A percentile compares a stretch with the other conserved stretches of the same genome.
These are phyloP conservation scores for Cephalopterus ornatus DNA, from an alignment of 2,113 vertebrate genomes.

Conservation along the genomic window DNA sequence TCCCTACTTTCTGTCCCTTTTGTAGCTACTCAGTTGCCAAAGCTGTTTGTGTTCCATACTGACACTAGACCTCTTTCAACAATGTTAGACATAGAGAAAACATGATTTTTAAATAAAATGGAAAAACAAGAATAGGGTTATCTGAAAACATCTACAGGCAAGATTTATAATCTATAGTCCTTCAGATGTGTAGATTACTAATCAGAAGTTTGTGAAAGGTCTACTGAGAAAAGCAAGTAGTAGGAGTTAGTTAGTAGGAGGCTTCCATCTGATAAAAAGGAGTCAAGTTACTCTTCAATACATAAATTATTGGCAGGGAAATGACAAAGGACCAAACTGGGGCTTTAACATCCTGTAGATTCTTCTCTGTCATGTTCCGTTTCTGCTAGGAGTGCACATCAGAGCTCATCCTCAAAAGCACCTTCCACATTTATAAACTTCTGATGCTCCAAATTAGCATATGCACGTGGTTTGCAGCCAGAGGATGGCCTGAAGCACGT, in stretches of 20 bases:
- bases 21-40: neutral
- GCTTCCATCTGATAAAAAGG: neutral
- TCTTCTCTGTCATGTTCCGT: neutral
- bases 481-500: slow-evolving; percentile 14
- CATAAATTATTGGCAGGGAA: neutral
- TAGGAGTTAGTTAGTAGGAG: neutral
- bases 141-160: neutral
- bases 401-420: slow-evolving; percentile 9
- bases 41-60: neutral
- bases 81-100: neutral
- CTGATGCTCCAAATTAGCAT: neutral
- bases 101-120: neutral
- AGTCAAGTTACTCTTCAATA: neutral
- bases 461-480: neutral
- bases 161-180: neutral
- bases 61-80: neutral
- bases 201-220: neutral
- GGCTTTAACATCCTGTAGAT: neutral
- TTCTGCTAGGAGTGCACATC: neutral
- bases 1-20: neutral
- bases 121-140: neutral
- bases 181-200: neutral
- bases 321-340: neutral
- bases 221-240: neutral
- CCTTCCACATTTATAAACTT: neutral